Evolutionary conservation across 1,140 invertebrate species (phyloP).

Genomic region (Zaprionus nigranus): DNA sequence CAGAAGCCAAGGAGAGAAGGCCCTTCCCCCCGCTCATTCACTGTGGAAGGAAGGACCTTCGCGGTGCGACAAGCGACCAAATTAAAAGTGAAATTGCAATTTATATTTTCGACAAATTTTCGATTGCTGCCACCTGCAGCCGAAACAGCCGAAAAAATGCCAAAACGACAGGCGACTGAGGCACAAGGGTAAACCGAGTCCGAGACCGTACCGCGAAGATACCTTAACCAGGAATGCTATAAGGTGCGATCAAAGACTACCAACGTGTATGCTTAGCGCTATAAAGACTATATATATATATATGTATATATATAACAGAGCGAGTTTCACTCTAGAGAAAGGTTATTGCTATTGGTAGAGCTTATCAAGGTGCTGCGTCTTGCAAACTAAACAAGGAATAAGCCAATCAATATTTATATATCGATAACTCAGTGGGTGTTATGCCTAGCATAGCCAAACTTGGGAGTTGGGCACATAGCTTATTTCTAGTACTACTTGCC

Average conservation of each 20-base stretch:
- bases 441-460: neutral
- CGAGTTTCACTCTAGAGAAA: no score
- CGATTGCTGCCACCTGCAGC: slow-evolving; percentile 49
- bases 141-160: slow-evolving; percentile 3
- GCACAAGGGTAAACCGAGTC: neutral
- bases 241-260: no score
- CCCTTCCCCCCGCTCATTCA: neutral
- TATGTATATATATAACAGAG: no score
- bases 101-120: slow-evolving; percentile 56
- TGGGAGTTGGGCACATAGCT: neutral
- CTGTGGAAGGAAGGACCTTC: slow-evolving; percentile 15
- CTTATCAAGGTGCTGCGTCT: no score
- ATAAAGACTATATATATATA: no score
- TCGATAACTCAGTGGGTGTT: neutral
- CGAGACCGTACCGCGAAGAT: neutral
- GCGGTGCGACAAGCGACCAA: slow-evolving; percentile 14
- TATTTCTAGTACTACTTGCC: neutral
- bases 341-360: no score
- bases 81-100: slow-evolving; percentile 61
- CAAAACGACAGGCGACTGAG: slow-evolving; percentile 16
- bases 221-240: neutral
- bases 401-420: neutral
- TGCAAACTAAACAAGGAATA: no score
- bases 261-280: no score
- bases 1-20: slow-evolving; percentile 11